Evolutionary conservation across 1,140 invertebrate species (phyloP).

Genomic region (Hormaphis cornu): DNA sequence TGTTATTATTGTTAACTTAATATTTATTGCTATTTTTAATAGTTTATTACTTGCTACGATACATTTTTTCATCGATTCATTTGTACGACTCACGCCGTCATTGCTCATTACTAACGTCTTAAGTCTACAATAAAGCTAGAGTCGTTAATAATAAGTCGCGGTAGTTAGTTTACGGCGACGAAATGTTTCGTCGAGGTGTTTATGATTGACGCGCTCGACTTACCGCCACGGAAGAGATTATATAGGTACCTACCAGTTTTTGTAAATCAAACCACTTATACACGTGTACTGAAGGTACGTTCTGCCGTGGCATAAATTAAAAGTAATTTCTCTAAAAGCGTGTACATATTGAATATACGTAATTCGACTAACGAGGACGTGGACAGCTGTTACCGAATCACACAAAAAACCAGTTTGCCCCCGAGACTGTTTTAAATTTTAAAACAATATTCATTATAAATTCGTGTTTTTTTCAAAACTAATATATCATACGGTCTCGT

Average conservation of each 20-base stretch:
- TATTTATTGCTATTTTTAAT: background rate
- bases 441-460: too few relatives aligned
- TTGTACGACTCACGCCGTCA: too few relatives aligned
- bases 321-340: background rate
- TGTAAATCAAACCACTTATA: conserved; percentile 1
- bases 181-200: background rate
- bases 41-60: background rate
- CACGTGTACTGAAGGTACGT: background rate
- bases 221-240: background rate
- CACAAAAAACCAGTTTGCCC: background rate
- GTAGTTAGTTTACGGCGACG: background rate
- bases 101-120: too few relatives aligned
- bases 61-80: too few relatives aligned
- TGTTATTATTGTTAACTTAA: background rate
- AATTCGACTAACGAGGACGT: background rate
- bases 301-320: background rate
- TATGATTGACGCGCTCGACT: background rate
- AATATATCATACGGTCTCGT: too few relatives aligned
- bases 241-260: background rate
- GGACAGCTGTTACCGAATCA: background rate
- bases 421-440: too few relatives aligned
- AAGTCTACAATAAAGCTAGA: background rate
- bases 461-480: too few relatives aligned
- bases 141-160: background rate
- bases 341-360: background rate